These are phyloP conservation scores for Drosophila falleni DNA, from an alignment of 2,888 invertebrate species.

Conservation along the genomic window DNA sequence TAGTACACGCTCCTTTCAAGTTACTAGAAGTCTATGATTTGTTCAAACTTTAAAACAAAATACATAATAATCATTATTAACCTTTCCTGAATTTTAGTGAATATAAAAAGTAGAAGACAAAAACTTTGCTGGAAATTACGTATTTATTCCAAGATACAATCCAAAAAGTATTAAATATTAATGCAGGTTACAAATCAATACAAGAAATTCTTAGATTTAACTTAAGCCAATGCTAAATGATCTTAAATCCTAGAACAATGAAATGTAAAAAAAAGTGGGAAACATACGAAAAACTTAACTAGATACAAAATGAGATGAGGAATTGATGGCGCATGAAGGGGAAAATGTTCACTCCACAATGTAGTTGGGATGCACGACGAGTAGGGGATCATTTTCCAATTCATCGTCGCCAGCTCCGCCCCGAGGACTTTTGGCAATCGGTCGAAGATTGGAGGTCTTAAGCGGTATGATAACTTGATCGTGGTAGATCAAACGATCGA, in stretches of 20 bases:
- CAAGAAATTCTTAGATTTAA: constrained; percentile 10
- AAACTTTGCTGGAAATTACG: not conserved
- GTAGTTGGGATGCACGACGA: constrained; percentile 99
- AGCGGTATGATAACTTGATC: constrained; percentile 85
- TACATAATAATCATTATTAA: too few relatives aligned
- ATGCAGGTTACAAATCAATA: constrained; percentile 5
- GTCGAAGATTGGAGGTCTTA: constrained; percentile 80
- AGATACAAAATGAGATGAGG: constrained; percentile 25
- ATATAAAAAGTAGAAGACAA: too few relatives aligned
- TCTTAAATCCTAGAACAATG: constrained; percentile 15
- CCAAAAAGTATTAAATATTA: constrained; percentile 2
- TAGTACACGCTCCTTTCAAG: too few relatives aligned
- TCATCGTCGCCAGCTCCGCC: constrained; percentile 49
- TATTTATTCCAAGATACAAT: constrained; percentile 18
- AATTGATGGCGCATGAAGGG: too few relatives aligned
- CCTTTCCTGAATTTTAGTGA: too few relatives aligned
- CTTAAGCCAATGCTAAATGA: constrained; percentile 16
- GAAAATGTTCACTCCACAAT: constrained; percentile 88
- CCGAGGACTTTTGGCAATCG: constrained; percentile 45
- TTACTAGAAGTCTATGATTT: too few relatives aligned
- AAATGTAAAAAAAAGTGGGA: constrained; percentile 6
- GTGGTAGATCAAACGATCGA: constrained; percentile 95
- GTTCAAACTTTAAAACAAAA: too few relatives aligned
- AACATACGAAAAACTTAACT: constrained; percentile 39
- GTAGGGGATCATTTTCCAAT: constrained; percentile 87